A percentile compares a stretch with the other conserved stretches of the same genome.
These are phyloP conservation scores for Ctena decussata DNA, from an alignment of 2,888 invertebrate species.

Conservation along the genomic window DNA sequence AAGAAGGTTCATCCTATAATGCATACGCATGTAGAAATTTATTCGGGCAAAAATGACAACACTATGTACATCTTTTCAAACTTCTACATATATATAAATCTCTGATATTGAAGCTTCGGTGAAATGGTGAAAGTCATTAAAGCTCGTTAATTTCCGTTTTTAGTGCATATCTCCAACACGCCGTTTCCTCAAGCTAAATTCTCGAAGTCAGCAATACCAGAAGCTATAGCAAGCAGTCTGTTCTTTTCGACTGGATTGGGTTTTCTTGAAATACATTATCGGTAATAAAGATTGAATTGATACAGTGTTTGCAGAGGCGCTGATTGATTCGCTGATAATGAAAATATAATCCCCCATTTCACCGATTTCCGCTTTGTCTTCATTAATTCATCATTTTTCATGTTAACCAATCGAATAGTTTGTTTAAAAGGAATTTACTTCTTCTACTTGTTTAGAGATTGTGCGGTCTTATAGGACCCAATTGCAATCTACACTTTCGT, in stretches of 20 bases:
- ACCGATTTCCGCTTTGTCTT: not conserved
- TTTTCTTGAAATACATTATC: slow-evolving; percentile 35
- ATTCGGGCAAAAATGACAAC: too few species aligned
- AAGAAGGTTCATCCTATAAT: too few species aligned
- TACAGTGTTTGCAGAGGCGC: slow-evolving; percentile 5
- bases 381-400: slow-evolving; percentile 6
- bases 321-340: slow-evolving; percentile 5
- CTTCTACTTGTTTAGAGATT: not conserved
- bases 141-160: too few species aligned
- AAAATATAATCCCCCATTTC: slow-evolving; percentile 12
- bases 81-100: too few species aligned
- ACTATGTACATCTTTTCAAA: too few species aligned
- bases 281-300: slow-evolving; percentile 15
- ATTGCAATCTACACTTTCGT: not conserved
- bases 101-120: too few species aligned
- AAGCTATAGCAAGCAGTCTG: too few species aligned
- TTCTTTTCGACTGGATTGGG: slow-evolving; percentile 30
- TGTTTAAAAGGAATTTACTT: slow-evolving; percentile 12
- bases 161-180: too few species aligned
- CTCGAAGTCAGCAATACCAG: too few species aligned
- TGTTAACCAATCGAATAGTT: slow-evolving; percentile 12
- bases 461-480: not conserved
- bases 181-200: too few species aligned
- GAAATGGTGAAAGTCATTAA: too few species aligned
- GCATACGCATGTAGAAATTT: too few species aligned